These are phyloP conservation scores for Plebejus anna DNA, from an alignment of 2,888 invertebrate genomes.

Conservation along the genomic window DNA sequence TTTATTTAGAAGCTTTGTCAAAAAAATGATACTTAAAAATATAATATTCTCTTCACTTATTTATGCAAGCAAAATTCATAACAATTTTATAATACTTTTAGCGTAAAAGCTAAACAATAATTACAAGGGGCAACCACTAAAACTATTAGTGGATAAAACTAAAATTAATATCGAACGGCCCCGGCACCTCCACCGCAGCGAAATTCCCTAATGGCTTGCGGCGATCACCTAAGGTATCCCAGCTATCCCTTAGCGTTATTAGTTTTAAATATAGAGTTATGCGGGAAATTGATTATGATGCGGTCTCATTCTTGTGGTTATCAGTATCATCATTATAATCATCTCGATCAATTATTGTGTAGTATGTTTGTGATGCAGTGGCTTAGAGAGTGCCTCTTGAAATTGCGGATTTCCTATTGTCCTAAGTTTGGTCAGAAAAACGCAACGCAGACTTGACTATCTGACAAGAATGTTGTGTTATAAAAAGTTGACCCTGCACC, in stretches of 20 bases:
- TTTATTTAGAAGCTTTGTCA: too few relatives aligned
- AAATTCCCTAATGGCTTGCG: constrained; percentile 32
- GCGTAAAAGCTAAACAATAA: background rate
- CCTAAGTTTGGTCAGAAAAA: too few relatives aligned
- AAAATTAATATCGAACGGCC: constrained; percentile 8
- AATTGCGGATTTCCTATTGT: too few relatives aligned
- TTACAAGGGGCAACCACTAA: constrained; percentile 2
- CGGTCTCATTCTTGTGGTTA: background rate
- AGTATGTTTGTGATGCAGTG: too few relatives aligned
- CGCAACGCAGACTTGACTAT: too few relatives aligned
- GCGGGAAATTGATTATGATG: background rate
- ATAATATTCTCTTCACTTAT: too few relatives aligned
- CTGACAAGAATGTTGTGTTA: too few relatives aligned
- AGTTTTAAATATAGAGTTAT: constrained; percentile 12
- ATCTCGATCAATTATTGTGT: too few relatives aligned
- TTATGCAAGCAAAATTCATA: background rate
- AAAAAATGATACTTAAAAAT: too few relatives aligned
- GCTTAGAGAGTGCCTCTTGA: too few relatives aligned
- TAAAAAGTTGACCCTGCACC: too few relatives aligned
- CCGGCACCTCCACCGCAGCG: constrained; percentile 27
- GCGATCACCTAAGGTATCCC: constrained; percentile 17
- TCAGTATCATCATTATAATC: background rate
- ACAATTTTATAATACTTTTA: background rate
- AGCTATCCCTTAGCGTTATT: background rate
- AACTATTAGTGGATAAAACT: constrained; percentile 10